Base-by-base conservation (phyloP, 2,113 vertebrate species). In the Vulpes lagopus region DNA sequence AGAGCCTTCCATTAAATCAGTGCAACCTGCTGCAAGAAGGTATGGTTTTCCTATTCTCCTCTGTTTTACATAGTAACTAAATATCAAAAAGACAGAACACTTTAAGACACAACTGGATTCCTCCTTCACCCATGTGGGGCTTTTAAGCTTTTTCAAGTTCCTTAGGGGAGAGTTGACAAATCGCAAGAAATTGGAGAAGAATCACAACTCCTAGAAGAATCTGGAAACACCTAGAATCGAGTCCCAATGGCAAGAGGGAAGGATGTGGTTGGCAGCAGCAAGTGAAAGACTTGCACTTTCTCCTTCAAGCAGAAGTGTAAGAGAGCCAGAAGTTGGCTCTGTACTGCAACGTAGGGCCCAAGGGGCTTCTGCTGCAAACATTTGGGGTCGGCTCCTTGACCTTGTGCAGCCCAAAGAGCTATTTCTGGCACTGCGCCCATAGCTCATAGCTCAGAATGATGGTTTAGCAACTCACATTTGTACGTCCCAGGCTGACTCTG, bases 351-450 rank as follows among this genome's bases (percentile, higher is more conserved):
- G 98, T 98, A 43, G 99, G 99, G 97, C 99, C 99, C 97, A 99
- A 99, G 0, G 99, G 99, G 97, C 99, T 99, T 92, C 98, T 99
- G 88, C 99, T 98, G 74, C 99, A 99, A 82, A 99, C 98, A n/a
- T 99, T 99, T 71, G 99, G 94, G 12, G 95, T 93, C 0, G 97
- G 98, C 62, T 98, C 32, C 67, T 98, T 98, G 96, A 99, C 94
- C 85, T 94, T 98, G 89, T 99, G 98, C 69, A 99, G 98, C 78
- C 98, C 97, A 60, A 98, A 98, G 89, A 99, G 98, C 97, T 99
- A 99, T 98, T 99, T 99, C 38, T 98, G 98, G 94, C 98, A 51
- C 22, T 25, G 25, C 6, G 16, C 30, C 62, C 8, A 15, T 14
- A 16, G 84, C 64, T 76, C 35, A 27, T 20, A 9, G 53, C 38